These are phyloP conservation scores for Hydra vulgaris DNA, from an alignment of 30 jellyfish, hydroid and myxozoan species.

Conservation along the genomic window DNA sequence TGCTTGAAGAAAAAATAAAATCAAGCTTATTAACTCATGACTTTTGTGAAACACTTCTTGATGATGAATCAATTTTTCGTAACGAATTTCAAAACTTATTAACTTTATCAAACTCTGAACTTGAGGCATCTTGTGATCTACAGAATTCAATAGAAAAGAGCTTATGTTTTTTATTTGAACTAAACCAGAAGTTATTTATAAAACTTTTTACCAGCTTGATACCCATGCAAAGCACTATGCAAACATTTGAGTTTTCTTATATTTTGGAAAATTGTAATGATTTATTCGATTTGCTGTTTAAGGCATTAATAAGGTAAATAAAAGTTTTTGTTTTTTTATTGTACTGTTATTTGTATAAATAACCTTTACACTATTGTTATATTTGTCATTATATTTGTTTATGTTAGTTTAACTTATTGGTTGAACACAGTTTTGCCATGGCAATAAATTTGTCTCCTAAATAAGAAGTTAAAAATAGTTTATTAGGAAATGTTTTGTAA, in stretches of 20 bases:
- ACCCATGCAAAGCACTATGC: neutral
- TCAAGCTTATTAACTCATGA: neutral
- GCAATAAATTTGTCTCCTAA: too few relatives aligned
- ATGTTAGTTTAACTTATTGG: too few relatives aligned
- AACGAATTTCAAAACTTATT: neutral
- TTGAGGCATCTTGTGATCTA: too few relatives aligned
- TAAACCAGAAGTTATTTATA: neutral
- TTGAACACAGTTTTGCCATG: too few relatives aligned
- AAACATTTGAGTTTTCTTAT: neutral
- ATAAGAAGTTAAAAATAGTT: too few relatives aligned
- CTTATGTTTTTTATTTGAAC: neutral
- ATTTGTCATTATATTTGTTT: too few relatives aligned
- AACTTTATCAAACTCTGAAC: neutral
- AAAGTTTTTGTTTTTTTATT: too few relatives aligned
- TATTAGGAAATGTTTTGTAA: too few relatives aligned
- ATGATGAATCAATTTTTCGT: neutral
- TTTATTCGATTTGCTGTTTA: neutral
- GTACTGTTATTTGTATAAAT: too few relatives aligned
- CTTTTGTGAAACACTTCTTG: neutral
- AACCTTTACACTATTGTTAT: too few relatives aligned
- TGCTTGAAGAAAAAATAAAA: slow-evolving; percentile 6
- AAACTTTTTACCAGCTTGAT: neutral
- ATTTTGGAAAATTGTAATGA: neutral
- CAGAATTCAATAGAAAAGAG: neutral
- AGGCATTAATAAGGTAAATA: neutral